Evolutionary conservation across 1,140 invertebrate species (phyloP).

Genomic region (Parasteatoda tepidariorum): DNA sequence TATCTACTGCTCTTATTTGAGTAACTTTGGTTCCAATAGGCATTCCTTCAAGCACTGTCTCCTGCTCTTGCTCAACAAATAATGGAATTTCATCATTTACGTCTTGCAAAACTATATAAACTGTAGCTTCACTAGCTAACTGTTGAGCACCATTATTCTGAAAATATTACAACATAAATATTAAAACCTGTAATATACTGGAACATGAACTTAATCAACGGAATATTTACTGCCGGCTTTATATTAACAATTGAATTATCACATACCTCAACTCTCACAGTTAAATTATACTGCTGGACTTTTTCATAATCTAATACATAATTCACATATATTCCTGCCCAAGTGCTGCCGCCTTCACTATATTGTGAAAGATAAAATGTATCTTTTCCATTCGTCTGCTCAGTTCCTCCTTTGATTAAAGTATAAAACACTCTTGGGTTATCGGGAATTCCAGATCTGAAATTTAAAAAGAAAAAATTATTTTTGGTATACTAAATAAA

Average conservation of each 20-base stretch:
- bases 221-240: too few relatives aligned
- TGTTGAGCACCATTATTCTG: slow-evolving; percentile 96
- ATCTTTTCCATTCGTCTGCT: slow-evolving; percentile 94
- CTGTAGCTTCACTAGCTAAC: slow-evolving; percentile 91
- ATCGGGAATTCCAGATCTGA: slow-evolving; percentile 87
- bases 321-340: slow-evolving; percentile 91
- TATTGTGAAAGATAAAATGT: slow-evolving; percentile 95
- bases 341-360: slow-evolving; percentile 84
- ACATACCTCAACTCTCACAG: slow-evolving; percentile 86
- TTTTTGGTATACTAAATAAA: too few relatives aligned
- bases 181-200: neutral
- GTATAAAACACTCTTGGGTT: slow-evolving; percentile 95
- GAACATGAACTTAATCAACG: neutral
- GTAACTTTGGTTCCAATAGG: slow-evolving; percentile 94
- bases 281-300: slow-evolving; percentile 95
- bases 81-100: slow-evolving; percentile 97
- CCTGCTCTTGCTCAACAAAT: slow-evolving; percentile 93
- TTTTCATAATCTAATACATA: slow-evolving; percentile 94
- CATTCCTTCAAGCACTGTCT: slow-evolving; percentile 93
- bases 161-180: slow-evolving; percentile 27
- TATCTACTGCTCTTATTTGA: slow-evolving; percentile 95
- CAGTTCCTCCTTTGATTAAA: slow-evolving; percentile 92
- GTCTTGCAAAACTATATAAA: slow-evolving; percentile 93
- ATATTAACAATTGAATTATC: too few relatives aligned
- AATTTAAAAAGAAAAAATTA: neutral